Evolutionary conservation across 2,888 invertebrate genomes (phyloP).

Genomic region (Latrodectus hesperus): DNA sequence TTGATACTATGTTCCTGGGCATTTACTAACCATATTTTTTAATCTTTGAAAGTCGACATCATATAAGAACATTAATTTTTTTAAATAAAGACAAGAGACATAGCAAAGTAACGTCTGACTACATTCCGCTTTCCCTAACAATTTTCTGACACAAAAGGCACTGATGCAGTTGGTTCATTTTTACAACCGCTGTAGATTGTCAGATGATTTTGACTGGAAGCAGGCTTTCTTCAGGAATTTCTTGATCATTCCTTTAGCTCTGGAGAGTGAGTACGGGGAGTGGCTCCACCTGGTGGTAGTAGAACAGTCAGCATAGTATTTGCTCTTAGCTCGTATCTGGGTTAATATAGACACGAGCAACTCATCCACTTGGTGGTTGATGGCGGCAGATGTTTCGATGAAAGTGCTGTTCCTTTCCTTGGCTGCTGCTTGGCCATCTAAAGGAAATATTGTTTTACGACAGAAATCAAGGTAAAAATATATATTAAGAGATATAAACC

Average conservation of each 20-base stretch:
- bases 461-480: too few species aligned
- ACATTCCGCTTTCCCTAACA: not conserved
- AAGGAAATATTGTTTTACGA: not conserved
- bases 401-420: constrained; percentile 93
- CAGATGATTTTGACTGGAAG: constrained; percentile 77
- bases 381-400: constrained; percentile 96
- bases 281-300: constrained; percentile 17
- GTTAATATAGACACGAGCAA: constrained; percentile 92
- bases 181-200: constrained; percentile 78
- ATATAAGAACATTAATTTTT: too few species aligned
- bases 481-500: too few species aligned
- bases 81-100: too few species aligned
- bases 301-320: constrained; percentile 11
- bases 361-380: constrained; percentile 97
- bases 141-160: constrained; percentile 1
- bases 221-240: constrained; percentile 82
- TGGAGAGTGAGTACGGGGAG: constrained; percentile 72
- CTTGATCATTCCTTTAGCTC: constrained; percentile 87
- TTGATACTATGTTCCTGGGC: too few species aligned
- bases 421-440: constrained; percentile 95
- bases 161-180: not conserved
- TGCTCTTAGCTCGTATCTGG: constrained; percentile 86
- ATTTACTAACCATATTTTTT: too few species aligned
- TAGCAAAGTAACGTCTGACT: too few species aligned
- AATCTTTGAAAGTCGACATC: too few species aligned